Percentiles rank a stretch among this genome's conserved stretches.
Evolutionary conservation across 2,113 vertebrate species (phyloP).

Genomic region (Apus apus): DNA sequence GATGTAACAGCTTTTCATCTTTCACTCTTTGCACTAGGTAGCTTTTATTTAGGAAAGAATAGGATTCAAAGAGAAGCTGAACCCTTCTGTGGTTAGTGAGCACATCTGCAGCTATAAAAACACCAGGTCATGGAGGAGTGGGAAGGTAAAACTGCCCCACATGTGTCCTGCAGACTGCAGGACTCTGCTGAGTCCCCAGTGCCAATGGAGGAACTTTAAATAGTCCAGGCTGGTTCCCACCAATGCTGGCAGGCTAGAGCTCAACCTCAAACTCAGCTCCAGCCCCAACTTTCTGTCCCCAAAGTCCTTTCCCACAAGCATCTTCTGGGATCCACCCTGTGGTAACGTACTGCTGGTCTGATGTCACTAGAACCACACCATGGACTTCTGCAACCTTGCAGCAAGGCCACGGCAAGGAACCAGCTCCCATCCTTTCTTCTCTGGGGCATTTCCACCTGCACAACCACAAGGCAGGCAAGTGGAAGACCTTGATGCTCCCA

Average conservation of each 20-base stretch:
- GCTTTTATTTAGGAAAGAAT: neutral
- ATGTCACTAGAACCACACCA: neutral
- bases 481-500: neutral
- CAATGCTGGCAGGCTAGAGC: accelerated
- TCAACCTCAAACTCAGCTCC: neutral
- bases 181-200: neutral
- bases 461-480: neutral
- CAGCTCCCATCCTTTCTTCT: neutral
- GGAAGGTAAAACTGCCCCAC: neutral
- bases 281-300: neutral
- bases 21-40: neutral
- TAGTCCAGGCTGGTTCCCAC: neutral
- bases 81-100: neutral
- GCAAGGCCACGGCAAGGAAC: accelerated
- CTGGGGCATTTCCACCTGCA: neutral
- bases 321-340: neutral
- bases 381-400: neutral
- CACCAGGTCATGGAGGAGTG: neutral
- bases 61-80: neutral
- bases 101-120: constrained; percentile 17
- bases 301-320: neutral
- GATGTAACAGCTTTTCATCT: neutral
- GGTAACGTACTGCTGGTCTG: no score
- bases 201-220: neutral
- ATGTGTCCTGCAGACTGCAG: neutral